Percentiles rank a stretch among this genome's conserved stretches.
Conservation (phyloP, 2,797 vertebrate genomes). For the Strix occidentalis region DNA sequence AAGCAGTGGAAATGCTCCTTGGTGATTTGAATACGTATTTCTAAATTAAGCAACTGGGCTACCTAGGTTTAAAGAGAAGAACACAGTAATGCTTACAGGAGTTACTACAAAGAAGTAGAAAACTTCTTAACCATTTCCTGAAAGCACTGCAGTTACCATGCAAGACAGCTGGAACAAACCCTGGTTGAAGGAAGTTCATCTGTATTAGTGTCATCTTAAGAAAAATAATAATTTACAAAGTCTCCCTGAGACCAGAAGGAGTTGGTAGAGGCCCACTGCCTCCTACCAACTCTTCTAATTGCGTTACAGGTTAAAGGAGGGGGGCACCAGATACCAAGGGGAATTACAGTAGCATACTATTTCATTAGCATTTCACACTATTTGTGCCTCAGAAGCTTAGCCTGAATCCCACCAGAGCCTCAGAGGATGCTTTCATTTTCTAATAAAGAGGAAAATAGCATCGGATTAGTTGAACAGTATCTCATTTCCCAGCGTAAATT, state of each 20-base stretch:
- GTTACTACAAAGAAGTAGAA: background rate
- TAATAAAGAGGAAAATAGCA: constrained; percentile 57
- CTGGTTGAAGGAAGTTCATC: background rate
- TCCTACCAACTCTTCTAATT: background rate
- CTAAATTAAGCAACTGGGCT: background rate
- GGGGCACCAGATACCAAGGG: background rate
- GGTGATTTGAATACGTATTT: background rate
- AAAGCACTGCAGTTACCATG: background rate
- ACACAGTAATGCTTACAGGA: background rate
- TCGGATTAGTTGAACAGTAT: constrained; percentile 56
- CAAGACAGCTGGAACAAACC: background rate
- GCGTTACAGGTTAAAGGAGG: background rate
- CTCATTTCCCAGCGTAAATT: constrained; percentile 68
- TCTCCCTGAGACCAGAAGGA: background rate
- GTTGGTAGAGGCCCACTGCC: background rate
- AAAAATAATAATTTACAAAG: background rate
- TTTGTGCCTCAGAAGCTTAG: constrained; percentile 46
- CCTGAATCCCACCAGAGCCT: constrained; percentile 40
- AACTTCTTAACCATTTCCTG: background rate
- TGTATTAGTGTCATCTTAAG: no score
- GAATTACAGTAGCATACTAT: background rate
- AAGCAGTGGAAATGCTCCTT: background rate
- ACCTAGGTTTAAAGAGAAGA: background rate
- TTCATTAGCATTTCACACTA: constrained; percentile 47
- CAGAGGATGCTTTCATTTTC: constrained; percentile 46